phyloP scores from a whole-genome alignment of 2,797 vertebrate genomes.

The Loriculus beryllinus region DNA sequence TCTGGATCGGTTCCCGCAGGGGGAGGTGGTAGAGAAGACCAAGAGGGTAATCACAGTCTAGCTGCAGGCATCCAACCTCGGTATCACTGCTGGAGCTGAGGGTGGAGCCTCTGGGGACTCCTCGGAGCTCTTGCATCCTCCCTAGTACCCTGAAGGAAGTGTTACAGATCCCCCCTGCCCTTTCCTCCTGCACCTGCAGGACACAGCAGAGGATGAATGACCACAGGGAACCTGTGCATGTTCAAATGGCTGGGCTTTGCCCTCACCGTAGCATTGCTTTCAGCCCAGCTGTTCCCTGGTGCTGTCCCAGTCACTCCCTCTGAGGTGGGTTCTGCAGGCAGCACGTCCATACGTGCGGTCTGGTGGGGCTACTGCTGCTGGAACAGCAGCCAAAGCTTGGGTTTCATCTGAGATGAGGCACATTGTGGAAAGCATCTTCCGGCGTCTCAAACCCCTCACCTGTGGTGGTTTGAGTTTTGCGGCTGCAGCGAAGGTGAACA shows the following conservation, averaged over 20 bases:
- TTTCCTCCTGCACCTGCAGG: neutral
- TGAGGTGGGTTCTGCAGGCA: neutral
- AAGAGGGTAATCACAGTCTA: no score
- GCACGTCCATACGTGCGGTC: accelerated
- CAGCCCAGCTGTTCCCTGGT: accelerated
- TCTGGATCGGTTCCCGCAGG: neutral
- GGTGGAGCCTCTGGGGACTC: neutral
- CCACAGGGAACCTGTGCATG: neutral
- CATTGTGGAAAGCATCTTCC: neutral
- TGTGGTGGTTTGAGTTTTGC: neutral
- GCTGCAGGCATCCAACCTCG: neutral
- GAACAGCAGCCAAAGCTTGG: neutral
- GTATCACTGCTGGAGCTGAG: neutral
- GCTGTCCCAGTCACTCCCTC: neutral
- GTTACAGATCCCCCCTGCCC: accelerated
- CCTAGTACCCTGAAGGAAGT: neutral
- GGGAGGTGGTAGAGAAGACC: neutral
- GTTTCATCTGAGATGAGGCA: neutral
- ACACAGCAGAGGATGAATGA: neutral
- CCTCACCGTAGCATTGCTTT: neutral
- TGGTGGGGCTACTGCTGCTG: neutral
- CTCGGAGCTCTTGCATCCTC: neutral
- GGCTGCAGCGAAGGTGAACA: accelerated
- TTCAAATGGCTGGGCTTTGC: neutral
- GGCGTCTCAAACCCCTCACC: neutral